Evolutionary conservation across 2,888 invertebrate species (phyloP).

Genomic region (Sinohyriopsis cumingii): DNA sequence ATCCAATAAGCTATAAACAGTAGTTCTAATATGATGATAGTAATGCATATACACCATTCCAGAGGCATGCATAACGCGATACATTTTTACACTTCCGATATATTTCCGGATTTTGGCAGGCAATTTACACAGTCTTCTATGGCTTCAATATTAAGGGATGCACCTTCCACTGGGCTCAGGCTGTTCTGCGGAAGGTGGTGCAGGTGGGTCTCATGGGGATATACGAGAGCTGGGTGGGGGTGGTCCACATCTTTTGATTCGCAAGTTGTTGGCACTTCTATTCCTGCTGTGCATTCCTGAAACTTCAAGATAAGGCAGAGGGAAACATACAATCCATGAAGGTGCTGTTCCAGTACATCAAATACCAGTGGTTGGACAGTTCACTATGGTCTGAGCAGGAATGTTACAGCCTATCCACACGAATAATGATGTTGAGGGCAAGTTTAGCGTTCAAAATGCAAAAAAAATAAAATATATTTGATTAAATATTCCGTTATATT

Average conservation of each 20-base stretch:
- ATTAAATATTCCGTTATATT: too few species aligned
- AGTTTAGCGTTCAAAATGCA: not conserved
- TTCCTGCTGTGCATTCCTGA: conserved; percentile 19
- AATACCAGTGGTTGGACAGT: conserved; percentile 3
- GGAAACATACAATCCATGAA: not conserved
- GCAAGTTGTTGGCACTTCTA: conserved; percentile 16
- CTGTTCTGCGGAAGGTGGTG: conserved; percentile 13
- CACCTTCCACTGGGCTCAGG: conserved; percentile 22
- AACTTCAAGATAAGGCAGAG: conserved; percentile 4
- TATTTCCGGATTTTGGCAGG: conserved; percentile 20
- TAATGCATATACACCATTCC: not conserved
- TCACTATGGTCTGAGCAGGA: conserved; percentile 3
- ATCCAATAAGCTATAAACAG: too few species aligned
- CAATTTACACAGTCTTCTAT: conserved; percentile 8
- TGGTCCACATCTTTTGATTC: conserved; percentile 9
- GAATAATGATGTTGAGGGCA: conserved; percentile 18
- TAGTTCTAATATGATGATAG: not conserved
- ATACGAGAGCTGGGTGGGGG: conserved; percentile 6
- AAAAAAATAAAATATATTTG: too few species aligned
- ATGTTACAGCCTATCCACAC: conserved; percentile 8
- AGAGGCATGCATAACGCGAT: not conserved
- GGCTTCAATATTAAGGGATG: conserved; percentile 10
- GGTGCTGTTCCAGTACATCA: conserved; percentile 7
- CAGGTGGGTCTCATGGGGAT: conserved; percentile 12
- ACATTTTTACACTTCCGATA: not conserved